Evolutionary conservation across 2,113 vertebrate genomes (phyloP), one percentile per base, ranked within the genome.

Genomic region (Ivindomyrus marchei): DNA sequence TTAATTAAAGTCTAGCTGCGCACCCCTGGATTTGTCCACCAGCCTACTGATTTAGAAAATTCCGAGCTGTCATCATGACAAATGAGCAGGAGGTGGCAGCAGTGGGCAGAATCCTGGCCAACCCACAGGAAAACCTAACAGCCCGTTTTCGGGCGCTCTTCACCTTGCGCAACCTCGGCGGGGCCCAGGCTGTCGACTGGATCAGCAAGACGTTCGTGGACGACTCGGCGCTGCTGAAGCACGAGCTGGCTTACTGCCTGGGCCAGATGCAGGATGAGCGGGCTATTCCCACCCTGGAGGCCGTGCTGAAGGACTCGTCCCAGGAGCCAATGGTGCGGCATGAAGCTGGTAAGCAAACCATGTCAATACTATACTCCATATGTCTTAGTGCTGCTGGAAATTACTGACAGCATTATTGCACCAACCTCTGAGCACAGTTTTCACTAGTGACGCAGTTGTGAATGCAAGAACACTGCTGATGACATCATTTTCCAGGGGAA

Each of bases 281-380:
- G 0, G 98, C 98, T 85, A 95, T 99, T 88, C 97, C 98, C 0
- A 62, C 95, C 19, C 94, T 99, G 31, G 89, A 90, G 4, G 89
- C 4, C 0, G 97, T 99, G 17, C 95, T 99, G 87, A 92, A 92
- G 74, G 97, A 99, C 91, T 27, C 91, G 0, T 0, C 5, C 8
- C 97, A 99, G 93, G 97, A 99, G 88, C 96, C 98, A 1, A 99
- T 99, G 98, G 98, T 99, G 90, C 93, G 98, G 46, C 98, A 99
- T 0, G 98, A 99, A 94, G 98, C 98, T 4, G 98, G 98, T 99
- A 93, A 46, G 91, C 45, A 49, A 47, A 87, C 24, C 49, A 39
- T 42, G 74, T n/a, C 36, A 42, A 2, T 27, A 87, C 27, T 53
- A 2, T 3, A 9, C 86, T 31, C 8, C 19, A 10, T 5, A 27